These are phyloP conservation scores for Eira barbara DNA, from an alignment of 2,113 vertebrate species.

Conservation along the genomic window DNA sequence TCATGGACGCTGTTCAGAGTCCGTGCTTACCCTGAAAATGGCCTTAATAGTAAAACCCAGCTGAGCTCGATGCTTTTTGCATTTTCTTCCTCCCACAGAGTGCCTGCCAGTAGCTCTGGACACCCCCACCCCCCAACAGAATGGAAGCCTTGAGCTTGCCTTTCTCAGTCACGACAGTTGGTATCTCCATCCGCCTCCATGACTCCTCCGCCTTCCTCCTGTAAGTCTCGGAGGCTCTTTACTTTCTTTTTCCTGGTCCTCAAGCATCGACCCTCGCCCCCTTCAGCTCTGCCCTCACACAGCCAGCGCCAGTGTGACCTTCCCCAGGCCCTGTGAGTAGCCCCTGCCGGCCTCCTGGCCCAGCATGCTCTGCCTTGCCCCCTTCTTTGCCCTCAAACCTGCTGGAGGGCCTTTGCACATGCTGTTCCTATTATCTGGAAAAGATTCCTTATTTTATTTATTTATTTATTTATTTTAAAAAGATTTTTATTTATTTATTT, in stretches of 20 bases:
- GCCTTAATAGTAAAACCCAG: neutral
- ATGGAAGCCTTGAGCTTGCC: neutral
- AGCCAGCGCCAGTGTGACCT: neutral
- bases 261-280: neutral
- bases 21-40: neutral
- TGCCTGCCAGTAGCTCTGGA: neutral
- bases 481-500: no score
- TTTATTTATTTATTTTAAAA: no score
- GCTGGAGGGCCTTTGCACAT: neutral
- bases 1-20: neutral
- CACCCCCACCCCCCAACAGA: neutral
- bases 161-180: neutral
- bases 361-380: accelerated
- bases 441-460: no score
- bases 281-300: neutral
- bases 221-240: neutral
- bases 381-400: neutral
- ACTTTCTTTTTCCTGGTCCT: neutral
- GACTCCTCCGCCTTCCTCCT: neutral
- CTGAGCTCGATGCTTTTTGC: neutral
- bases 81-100: neutral
- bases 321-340: neutral
- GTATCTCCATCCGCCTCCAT: no score
- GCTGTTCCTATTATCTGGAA: neutral
- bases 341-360: neutral